phyloP scores from a whole-genome alignment of 2,888 invertebrate species.

The Lordiphosa andalusiaca region DNA sequence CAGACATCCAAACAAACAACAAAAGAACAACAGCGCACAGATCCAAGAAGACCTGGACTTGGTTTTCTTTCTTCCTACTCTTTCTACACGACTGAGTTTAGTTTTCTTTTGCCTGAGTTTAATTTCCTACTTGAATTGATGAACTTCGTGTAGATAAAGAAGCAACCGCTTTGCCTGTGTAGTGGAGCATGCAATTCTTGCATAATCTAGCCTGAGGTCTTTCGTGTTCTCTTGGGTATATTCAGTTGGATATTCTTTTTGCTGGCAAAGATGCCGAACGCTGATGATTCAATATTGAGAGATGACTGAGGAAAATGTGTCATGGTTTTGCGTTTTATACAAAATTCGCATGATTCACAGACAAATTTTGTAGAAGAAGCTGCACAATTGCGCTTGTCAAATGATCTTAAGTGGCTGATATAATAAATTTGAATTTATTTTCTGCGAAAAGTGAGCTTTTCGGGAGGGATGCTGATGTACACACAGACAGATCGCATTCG shows the following conservation, averaged over 20 bases:
- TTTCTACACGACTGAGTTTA: constrained; percentile 65
- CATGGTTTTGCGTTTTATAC: constrained; percentile 54
- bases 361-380: constrained; percentile 9
- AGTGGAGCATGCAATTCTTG: constrained; percentile 71
- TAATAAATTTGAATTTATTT: constrained; percentile 64
- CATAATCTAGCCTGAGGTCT: constrained; percentile 45
- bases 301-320: constrained; percentile 49
- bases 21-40: no score
- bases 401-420: constrained; percentile 60
- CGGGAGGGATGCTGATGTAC: no score
- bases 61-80: constrained; percentile 38
- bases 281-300: constrained; percentile 56
- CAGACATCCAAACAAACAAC: constrained; percentile 24
- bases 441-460: constrained; percentile 8
- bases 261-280: constrained; percentile 8
- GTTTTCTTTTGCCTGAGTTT: constrained; percentile 49
- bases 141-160: constrained; percentile 68
- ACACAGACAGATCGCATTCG: no score
- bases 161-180: constrained; percentile 22
- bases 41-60: no score
- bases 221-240: constrained; percentile 3
- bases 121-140: constrained; percentile 72
- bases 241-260: neutral
- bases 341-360: constrained; percentile 62
- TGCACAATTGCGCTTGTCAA: constrained; percentile 57